Evolutionary conservation across 2,888 invertebrate genomes (phyloP).

Genomic region (Cerastis leucographa): DNA sequence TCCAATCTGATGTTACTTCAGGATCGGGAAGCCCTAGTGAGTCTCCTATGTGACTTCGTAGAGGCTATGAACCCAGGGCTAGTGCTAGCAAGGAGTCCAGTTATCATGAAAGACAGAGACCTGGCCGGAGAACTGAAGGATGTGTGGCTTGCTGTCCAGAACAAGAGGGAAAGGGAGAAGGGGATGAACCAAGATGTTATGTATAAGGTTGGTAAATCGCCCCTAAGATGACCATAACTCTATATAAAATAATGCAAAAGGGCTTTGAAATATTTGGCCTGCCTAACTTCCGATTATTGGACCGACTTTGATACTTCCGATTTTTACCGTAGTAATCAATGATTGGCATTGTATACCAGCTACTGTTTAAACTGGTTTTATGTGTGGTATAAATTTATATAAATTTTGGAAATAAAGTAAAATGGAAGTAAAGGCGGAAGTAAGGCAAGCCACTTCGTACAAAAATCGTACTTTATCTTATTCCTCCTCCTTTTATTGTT

Average conservation of each 20-base stretch:
- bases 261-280: not conserved
- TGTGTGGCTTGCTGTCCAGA: constrained; percentile 93
- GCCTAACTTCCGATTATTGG: not conserved
- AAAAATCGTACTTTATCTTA: too few species aligned
- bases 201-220: constrained; percentile 82
- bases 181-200: constrained; percentile 86
- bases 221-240: not conserved
- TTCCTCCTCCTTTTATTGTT: too few species aligned
- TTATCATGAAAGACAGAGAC: constrained; percentile 92
- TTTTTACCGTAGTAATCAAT: not conserved
- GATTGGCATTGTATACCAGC: not conserved
- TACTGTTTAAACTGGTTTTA: too few species aligned
- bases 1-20: constrained; percentile 71
- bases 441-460: too few species aligned
- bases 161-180: constrained; percentile 90
- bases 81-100: constrained; percentile 90
- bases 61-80: constrained; percentile 93
- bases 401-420: too few species aligned
- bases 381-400: too few species aligned
- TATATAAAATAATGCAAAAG: not conserved
- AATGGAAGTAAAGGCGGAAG: too few species aligned
- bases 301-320: too few species aligned
- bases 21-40: constrained; percentile 92
- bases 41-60: constrained; percentile 93
- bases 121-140: constrained; percentile 94